phyloP scores from a whole-genome alignment of 2,888 invertebrate genomes.

The Enchytraeus crypticus region DNA sequence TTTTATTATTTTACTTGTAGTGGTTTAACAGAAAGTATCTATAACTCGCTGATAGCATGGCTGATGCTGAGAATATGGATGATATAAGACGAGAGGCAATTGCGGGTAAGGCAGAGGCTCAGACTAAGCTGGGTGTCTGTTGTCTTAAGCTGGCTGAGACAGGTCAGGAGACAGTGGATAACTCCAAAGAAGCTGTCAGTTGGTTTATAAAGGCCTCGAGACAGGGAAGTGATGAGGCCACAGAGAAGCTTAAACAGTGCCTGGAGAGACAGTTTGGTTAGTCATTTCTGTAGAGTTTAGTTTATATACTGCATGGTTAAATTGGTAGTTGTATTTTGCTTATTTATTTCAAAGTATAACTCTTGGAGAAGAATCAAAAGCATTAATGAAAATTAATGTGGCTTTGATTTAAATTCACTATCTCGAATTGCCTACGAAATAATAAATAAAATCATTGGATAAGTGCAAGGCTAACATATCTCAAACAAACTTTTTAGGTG shows the following conservation, averaged over 20 bases:
- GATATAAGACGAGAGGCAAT: not conserved
- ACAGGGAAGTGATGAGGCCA: conserved; percentile 80
- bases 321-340: too few relatives aligned
- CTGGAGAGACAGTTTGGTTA: conserved; percentile 35
- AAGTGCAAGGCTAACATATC: too few relatives aligned
- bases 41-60: not conserved
- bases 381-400: too few relatives aligned
- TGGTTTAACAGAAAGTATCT: not conserved
- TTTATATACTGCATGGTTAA: too few relatives aligned
- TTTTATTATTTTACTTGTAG: not conserved
- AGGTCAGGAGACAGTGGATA: not conserved
- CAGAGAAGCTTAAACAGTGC: conserved; percentile 58
- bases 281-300: too few relatives aligned
- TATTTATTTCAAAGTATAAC: too few relatives aligned
- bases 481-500: too few relatives aligned
- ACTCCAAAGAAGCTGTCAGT: conserved; percentile 64
- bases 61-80: not conserved
- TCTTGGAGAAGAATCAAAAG: too few relatives aligned
- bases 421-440: too few relatives aligned
- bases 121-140: conserved; percentile 26
- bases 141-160: conserved; percentile 1
- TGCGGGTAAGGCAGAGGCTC: conserved; percentile 31
- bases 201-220: conserved; percentile 89
- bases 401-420: too few relatives aligned
- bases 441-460: too few relatives aligned